phyloP scores from a whole-genome alignment of 2,888 invertebrate species.

The Odontocolon sp. region DNA sequence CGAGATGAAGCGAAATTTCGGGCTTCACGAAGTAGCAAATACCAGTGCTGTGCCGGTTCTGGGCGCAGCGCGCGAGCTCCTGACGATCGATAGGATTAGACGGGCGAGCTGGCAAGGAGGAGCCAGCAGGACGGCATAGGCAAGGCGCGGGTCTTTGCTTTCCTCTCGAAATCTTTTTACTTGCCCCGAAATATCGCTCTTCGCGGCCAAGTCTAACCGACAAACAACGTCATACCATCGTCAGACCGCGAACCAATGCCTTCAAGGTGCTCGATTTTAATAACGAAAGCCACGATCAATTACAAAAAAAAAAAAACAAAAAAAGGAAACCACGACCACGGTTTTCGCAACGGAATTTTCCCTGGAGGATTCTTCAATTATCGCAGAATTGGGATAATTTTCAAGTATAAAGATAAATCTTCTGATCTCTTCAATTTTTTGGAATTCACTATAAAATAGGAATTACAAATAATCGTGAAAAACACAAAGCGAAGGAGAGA shows the following conservation, averaged over 20 bases:
- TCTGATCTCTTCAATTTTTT: too few species aligned
- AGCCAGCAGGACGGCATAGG: conserved; percentile 21
- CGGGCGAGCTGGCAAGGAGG: conserved; percentile 27
- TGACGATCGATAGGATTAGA: conserved; percentile 56
- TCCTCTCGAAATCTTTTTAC: conserved; percentile 11
- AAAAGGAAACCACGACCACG: too few species aligned
- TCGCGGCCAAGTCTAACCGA: too few species aligned
- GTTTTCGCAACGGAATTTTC: too few species aligned
- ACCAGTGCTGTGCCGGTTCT: conserved; percentile 28
- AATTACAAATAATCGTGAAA: too few species aligned
- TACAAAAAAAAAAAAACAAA: too few species aligned
- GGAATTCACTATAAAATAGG: too few species aligned
- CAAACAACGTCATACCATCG: background rate
- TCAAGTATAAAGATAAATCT: too few species aligned
- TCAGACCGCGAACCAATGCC: background rate
- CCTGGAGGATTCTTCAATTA: too few species aligned
- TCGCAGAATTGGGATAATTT: too few species aligned
- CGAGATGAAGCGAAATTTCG: conserved; percentile 22
- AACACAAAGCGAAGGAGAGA: too few species aligned
- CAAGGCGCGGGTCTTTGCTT: conserved; percentile 1
- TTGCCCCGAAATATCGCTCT: background rate
- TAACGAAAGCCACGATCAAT: background rate
- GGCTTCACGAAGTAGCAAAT: conserved; percentile 32
- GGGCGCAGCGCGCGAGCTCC: conserved; percentile 47
- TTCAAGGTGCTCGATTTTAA: background rate